A percentile compares a stretch with the other conserved stretches of the same genome.
These are phyloP conservation scores for Numenius arquata DNA, from an alignment of 2,113 vertebrate genomes.

Conservation along the genomic window DNA sequence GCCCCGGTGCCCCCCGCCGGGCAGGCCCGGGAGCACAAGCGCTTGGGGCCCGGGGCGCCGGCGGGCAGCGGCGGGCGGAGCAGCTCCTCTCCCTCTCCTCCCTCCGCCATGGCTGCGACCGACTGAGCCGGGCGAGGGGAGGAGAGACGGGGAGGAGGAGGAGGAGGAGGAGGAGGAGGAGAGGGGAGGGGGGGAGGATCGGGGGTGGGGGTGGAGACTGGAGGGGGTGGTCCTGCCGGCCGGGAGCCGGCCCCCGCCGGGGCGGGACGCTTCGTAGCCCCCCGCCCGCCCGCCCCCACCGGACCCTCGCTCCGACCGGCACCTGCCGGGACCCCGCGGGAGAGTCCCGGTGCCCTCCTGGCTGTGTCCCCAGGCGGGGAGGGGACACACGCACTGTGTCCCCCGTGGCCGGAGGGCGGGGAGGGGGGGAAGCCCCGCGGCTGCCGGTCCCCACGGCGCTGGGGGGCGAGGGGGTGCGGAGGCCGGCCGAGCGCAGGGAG, in stretches of 20 bases:
- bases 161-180: constrained; percentile 11
- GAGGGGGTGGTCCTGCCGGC: constrained; percentile 18
- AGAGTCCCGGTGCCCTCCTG: not conserved
- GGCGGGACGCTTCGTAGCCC: not conserved
- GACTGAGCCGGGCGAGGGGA: constrained; percentile 65
- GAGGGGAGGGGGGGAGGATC: not conserved
- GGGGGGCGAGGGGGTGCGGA: not conserved
- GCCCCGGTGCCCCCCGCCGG: constrained; percentile 35
- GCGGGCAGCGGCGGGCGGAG: constrained; percentile 73
- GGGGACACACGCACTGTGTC: not conserved
- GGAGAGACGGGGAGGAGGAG: constrained; percentile 52
- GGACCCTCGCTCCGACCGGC: not conserved
- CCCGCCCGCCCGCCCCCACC: not conserved
- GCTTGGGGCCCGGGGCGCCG: constrained; percentile 85
- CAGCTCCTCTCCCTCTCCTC: constrained; percentile 85
- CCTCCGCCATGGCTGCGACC: constrained; percentile 94
- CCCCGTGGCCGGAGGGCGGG: not conserved
- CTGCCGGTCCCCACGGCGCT: not conserved
- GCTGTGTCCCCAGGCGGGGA: not conserved
- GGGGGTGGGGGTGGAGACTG: constrained; percentile 21
- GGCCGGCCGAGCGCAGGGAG: not conserved
- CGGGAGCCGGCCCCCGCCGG: constrained; percentile 23
- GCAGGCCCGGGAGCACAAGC: constrained; percentile 82
- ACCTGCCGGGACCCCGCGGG: not conserved
- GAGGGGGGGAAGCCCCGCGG: not conserved